Evolutionary conservation across 2,113 vertebrate genomes (phyloP), one percentile per base, ranked within the genome.

Genomic region (Strix aluco): DNA sequence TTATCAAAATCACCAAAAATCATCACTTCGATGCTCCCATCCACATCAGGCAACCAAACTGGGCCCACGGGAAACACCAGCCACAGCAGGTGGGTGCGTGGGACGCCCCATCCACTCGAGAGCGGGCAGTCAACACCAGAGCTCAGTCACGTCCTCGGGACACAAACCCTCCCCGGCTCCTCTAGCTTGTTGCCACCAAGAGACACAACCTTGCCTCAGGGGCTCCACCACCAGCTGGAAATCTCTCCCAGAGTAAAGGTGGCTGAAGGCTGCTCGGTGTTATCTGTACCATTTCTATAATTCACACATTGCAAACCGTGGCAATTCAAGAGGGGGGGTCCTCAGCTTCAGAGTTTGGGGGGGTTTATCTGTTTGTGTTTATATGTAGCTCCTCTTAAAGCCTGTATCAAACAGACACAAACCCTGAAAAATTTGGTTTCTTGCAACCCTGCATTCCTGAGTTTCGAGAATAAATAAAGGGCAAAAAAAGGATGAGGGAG

Each of bases 1-100:
- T 46, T 46, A 46, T 46, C 44, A 46, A 46, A 46, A 46, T 18
- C 44, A 18, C 44, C 44, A 46, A 46, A 46, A 46, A 17, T 17
- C 44, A 49, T 26, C 46, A n/a, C 61, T 58, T 83, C 3, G 2
- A n/a, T 1, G 1, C 57, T 63, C 58, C 0, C 1, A 30, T 26
- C 32, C 14, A 12, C n/a, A 30, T 29, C 46, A 65, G 49, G 18
- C 4, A 7, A 29, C 30, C 15, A 19, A 47, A 67, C 9, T 38
- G 49, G 42, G 38, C 18, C 69, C 8, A 15, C 1, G 15, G 23
- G 52, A 59, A 74, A 36, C 22, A 70, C 7, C 22, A 63, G 29
- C 13, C n/a, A n/a, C 14, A n/a, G 27, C 8, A 34, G 13, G 27
- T 32, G 11, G 11, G 21, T 40, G 44, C 17, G 7, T 46, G 44